phyloP scores from a whole-genome alignment of 2,113 vertebrate genomes.

The Marmota monax region DNA sequence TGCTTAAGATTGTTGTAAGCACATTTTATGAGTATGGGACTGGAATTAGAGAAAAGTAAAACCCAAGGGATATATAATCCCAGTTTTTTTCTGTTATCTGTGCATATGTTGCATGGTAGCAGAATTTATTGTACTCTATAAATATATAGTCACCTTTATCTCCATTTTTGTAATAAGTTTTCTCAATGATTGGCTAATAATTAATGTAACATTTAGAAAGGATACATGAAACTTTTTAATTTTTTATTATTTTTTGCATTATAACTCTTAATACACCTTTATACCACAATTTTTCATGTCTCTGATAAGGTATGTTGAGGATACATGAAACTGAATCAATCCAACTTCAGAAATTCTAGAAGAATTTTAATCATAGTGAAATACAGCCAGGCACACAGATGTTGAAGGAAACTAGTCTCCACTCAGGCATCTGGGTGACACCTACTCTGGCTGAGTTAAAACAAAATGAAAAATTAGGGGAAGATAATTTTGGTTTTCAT shows the following conservation, averaged over 20 bases:
- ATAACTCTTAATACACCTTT: too few species aligned
- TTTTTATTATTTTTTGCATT: too few species aligned
- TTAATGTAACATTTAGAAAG: background rate
- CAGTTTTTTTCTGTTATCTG: background rate
- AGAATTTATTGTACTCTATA: background rate
- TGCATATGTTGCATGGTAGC: background rate
- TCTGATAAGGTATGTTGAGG: background rate
- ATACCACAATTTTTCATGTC: too few species aligned
- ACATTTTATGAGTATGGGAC: background rate
- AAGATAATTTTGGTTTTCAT: conserved; percentile 23
- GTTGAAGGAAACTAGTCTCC: conserved; percentile 15
- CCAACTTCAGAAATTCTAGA: conserved; percentile 34
- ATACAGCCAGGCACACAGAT: background rate
- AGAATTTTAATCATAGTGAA: conserved; percentile 30
- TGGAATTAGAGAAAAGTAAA: conserved; percentile 43
- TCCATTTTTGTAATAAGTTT: background rate
- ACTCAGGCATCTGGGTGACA: background rate
- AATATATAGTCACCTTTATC: background rate
- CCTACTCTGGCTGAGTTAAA: background rate
- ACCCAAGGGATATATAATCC: background rate
- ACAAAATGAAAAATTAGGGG: conserved; percentile 11
- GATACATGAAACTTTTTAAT: too few species aligned
- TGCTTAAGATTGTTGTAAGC: background rate
- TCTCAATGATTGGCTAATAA: background rate
- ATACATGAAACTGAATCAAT: background rate